A percentile compares a stretch with the other conserved stretches of the same genome.
These are phyloP conservation scores for Euwallacea fornicatus DNA, from an alignment of 1,140 invertebrate genomes.

Conservation along the genomic window DNA sequence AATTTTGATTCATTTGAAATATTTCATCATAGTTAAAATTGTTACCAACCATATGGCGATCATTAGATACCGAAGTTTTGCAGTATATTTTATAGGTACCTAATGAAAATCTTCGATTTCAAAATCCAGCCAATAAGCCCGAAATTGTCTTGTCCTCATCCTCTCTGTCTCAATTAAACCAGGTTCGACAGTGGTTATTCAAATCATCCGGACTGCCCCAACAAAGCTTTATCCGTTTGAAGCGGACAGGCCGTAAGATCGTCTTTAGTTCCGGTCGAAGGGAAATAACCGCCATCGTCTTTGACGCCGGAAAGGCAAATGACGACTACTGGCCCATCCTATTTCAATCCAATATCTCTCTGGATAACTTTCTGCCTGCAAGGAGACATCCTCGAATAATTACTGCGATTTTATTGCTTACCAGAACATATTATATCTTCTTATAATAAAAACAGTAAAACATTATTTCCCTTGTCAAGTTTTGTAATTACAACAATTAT, in stretches of 20 bases:
- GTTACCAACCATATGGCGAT: too few species aligned
- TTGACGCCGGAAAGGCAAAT: constrained; percentile 36
- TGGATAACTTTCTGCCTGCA: constrained; percentile 20
- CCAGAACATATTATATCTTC: too few species aligned
- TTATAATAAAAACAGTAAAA: too few species aligned
- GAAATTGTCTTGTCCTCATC: constrained; percentile 33
- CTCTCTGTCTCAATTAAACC: constrained; percentile 35
- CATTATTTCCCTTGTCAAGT: too few species aligned
- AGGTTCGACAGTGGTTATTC: constrained; percentile 32
- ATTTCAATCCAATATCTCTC: constrained; percentile 35
- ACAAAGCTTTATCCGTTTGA: constrained; percentile 31
- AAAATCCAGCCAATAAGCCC: constrained; percentile 19
- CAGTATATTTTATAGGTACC: too few species aligned
- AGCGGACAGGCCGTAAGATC: constrained; percentile 31
- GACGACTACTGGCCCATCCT: constrained; percentile 29
- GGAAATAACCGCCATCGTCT: constrained; percentile 33
- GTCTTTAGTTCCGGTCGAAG: constrained; percentile 37
- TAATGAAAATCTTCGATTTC: constrained; percentile 19
- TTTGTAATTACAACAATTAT: too few species aligned
- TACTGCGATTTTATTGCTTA: constrained; percentile 10
- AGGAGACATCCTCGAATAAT: constrained; percentile 16
- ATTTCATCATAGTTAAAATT: too few species aligned
- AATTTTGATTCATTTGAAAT: too few species aligned
- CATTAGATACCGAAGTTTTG: too few species aligned
- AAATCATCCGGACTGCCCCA: constrained; percentile 34